Evolutionary conservation across 2,888 invertebrate species (phyloP).

Genomic region (Pyralis farinalis): DNA sequence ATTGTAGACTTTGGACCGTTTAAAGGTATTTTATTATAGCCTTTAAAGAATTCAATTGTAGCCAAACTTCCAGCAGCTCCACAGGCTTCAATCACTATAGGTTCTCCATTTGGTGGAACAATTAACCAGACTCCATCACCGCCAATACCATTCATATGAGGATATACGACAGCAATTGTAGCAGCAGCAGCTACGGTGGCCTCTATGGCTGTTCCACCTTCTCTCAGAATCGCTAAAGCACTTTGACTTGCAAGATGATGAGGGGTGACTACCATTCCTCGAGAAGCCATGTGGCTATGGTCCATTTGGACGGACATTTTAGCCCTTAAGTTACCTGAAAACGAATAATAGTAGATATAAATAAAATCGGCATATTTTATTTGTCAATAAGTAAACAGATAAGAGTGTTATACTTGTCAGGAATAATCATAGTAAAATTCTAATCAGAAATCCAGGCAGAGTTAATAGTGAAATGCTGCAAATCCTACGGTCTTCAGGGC

Average conservation of each 20-base stretch:
- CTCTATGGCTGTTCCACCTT: slow-evolving; percentile 69
- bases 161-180: slow-evolving; percentile 63
- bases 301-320: slow-evolving; percentile 33
- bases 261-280: slow-evolving; percentile 67
- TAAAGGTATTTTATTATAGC: slow-evolving; percentile 42
- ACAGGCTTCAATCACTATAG: slow-evolving; percentile 63
- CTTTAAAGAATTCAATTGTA: slow-evolving; percentile 43
- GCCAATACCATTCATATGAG: slow-evolving; percentile 68
- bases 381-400: too few relatives aligned
- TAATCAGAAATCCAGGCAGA: too few relatives aligned
- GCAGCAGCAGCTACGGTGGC: slow-evolving; percentile 68
- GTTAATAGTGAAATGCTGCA: too few relatives aligned
- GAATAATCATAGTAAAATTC: too few relatives aligned
- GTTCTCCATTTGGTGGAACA: slow-evolving; percentile 56
- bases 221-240: slow-evolving; percentile 53
- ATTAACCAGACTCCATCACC: slow-evolving; percentile 71
- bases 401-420: too few relatives aligned
- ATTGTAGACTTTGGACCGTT: slow-evolving; percentile 55
- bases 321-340: not conserved
- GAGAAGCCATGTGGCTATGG: slow-evolving; percentile 43
- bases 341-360: too few relatives aligned
- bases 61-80: slow-evolving; percentile 61
- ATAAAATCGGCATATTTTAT: too few relatives aligned
- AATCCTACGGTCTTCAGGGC: too few relatives aligned
- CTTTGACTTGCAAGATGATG: slow-evolving; percentile 67